These are phyloP conservation scores for Epicauta chinensis DNA, from an alignment of 1,140 invertebrate species.

Conservation along the genomic window DNA sequence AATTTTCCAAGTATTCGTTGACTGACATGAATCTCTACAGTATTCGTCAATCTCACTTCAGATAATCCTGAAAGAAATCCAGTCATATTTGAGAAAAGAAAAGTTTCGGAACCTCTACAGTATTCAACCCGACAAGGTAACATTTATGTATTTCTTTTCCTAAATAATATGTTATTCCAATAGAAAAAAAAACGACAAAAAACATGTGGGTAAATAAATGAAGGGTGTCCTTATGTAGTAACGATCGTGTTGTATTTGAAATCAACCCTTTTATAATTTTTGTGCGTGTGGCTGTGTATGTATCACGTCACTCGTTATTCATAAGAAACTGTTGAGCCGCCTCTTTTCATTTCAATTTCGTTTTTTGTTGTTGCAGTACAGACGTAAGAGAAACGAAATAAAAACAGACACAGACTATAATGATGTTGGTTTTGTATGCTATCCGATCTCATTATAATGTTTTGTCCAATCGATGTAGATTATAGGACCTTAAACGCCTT, in stretches of 20 bases:
- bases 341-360: slow-evolving; percentile 16
- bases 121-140: too few relatives aligned
- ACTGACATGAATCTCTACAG: too few relatives aligned
- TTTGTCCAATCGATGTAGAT: neutral
- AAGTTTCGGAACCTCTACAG: too few relatives aligned
- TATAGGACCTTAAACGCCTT: neutral
- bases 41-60: too few relatives aligned
- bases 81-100: too few relatives aligned
- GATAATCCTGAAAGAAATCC: too few relatives aligned
- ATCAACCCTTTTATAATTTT: slow-evolving; percentile 10
- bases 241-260: slow-evolving; percentile 1
- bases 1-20: too few relatives aligned
- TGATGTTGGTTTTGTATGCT: slow-evolving; percentile 18
- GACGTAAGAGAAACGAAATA: too few relatives aligned
- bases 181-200: slow-evolving; percentile 1
- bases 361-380: neutral
- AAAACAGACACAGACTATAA: slow-evolving; percentile 12
- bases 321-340: slow-evolving; percentile 8
- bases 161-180: too few relatives aligned
- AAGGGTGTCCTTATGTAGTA: slow-evolving; percentile 14
- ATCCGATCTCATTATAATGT: slow-evolving; percentile 17
- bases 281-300: slow-evolving; percentile 6
- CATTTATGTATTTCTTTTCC: too few relatives aligned
- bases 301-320: slow-evolving; percentile 17
- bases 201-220: too few relatives aligned